Conservation (phyloP, 2,113 vertebrate genomes). For the Hymenochirus boettgeri region DNA sequence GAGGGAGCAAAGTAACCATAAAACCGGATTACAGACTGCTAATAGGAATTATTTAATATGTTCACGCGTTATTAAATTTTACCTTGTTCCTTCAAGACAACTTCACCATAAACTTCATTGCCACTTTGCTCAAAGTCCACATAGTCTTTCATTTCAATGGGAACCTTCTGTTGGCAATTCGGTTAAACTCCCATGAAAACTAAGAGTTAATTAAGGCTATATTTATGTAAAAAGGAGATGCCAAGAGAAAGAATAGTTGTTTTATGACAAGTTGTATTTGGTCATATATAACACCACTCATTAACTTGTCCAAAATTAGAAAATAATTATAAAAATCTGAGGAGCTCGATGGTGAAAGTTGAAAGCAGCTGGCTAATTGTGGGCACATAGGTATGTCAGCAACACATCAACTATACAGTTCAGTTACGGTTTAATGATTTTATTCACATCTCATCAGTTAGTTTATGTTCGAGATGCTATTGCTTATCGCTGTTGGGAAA, state of each 20-base stretch:
- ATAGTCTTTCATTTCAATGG: no score
- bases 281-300: conserved; percentile 37
- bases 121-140: no score
- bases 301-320: conserved; percentile 43
- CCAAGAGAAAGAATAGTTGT: conserved; percentile 1
- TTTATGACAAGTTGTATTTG: conserved; percentile 34
- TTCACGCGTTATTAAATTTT: no score
- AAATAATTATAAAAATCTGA: conserved; percentile 42
- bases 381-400: conserved; percentile 38
- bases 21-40: no score
- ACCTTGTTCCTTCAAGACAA: no score
- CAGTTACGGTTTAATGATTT: conserved; percentile 44
- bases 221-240: conserved; percentile 25
- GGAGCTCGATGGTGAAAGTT: conserved; percentile 34
- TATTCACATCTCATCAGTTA: conserved; percentile 42
- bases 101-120: no score
- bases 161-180: no score
- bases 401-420: conserved; percentile 43
- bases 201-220: conserved; percentile 29
- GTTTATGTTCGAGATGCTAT: conserved; percentile 40
- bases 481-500: conserved; percentile 40
- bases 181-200: no score
- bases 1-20: no score
- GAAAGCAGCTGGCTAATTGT: conserved; percentile 42
- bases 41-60: no score